These are phyloP conservation scores for Salarias fasciatus DNA, from an alignment of 2,797 vertebrate genomes.

Conservation along the genomic window DNA sequence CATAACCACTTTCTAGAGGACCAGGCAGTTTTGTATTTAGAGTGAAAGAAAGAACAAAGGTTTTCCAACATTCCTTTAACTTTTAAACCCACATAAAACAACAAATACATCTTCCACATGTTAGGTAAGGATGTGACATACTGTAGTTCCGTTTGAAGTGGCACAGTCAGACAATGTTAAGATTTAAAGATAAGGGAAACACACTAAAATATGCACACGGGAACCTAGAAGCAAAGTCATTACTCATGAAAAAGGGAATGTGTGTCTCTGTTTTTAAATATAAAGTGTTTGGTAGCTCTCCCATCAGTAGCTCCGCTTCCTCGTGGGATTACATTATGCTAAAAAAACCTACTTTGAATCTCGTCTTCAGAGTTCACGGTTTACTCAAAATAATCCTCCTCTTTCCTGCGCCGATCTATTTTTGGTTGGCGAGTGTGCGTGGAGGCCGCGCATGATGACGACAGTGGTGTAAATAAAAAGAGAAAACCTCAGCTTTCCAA, in stretches of 20 bases:
- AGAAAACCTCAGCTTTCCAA: slow-evolving; percentile 47
- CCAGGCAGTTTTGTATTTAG: too few relatives aligned
- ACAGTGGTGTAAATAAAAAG: slow-evolving; percentile 18
- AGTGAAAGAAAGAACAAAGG: neutral
- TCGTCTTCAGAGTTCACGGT: slow-evolving; percentile 6
- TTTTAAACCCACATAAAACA: slow-evolving; percentile 1
- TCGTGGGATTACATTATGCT: slow-evolving; percentile 10
- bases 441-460: slow-evolving; percentile 30
- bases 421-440: slow-evolving; percentile 28
- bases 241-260: too few relatives aligned
- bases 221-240: slow-evolving; percentile 15
- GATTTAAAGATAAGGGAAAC: slow-evolving; percentile 7
- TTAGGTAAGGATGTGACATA: slow-evolving; percentile 6
- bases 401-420: slow-evolving; percentile 39
- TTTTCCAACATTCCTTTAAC: neutral
- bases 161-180: slow-evolving; percentile 3
- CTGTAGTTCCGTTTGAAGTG: slow-evolving; percentile 6
- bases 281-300: slow-evolving; percentile 1
- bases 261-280: neutral
- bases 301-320: slow-evolving; percentile 1
- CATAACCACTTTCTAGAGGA: too few relatives aligned
- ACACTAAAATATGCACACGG: slow-evolving; percentile 24
- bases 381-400: slow-evolving; percentile 41
- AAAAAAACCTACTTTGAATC: slow-evolving; percentile 18
- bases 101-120: neutral